Evolutionary conservation across 1,140 invertebrate species (phyloP), one percentile per base, ranked within the genome.

Genomic region (Venustaconcha ellipsiformis): DNA sequence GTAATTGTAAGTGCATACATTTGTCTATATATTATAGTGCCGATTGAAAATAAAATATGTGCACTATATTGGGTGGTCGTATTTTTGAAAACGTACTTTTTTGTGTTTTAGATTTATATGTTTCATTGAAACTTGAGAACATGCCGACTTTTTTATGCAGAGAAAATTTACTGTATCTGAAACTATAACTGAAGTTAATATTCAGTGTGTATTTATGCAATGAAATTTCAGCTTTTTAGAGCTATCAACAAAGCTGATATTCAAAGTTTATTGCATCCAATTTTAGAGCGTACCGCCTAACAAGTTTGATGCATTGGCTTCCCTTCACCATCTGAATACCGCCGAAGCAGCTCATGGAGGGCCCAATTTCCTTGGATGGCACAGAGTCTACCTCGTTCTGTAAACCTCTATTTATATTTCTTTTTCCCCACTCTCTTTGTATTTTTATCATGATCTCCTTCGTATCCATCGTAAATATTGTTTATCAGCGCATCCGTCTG

Each of bases 331-430:
- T 57, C 75, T 80, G 5, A 78, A 82, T n/a, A 78, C 80, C n/a
- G 81, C 86, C 1, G 55, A 72, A 17, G 80, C 76, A 1, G 87
- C 86, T 18, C 87, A 88, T 67, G 83, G 81, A 1, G 86, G 86
- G 8, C 83, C 86, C 15, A 78, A 81, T 15, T 88, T 88, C 57
- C 71, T 83, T 4, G 82, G 84, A 14, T 88, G 84, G 84, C 86
- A 88, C 69, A 74, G 85, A 67, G 74, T 84, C n/a, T 87, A 86
- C 69, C 77, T 84, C 15, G 71, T 83, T 8, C 68, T 87, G 86
- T 87, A 84, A 83, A 84, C 83, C 62, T 26, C 37, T 20, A 56
- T 56, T 48, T 48, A 48, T 48, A 11, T 48, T 48, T 48, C 37
- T 48, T 11, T 48, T 48, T 48, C 11, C 11, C 0, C 37, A 48